Conservation (phyloP, 2,113 vertebrate species). For the Calidris pygmaea region DNA sequence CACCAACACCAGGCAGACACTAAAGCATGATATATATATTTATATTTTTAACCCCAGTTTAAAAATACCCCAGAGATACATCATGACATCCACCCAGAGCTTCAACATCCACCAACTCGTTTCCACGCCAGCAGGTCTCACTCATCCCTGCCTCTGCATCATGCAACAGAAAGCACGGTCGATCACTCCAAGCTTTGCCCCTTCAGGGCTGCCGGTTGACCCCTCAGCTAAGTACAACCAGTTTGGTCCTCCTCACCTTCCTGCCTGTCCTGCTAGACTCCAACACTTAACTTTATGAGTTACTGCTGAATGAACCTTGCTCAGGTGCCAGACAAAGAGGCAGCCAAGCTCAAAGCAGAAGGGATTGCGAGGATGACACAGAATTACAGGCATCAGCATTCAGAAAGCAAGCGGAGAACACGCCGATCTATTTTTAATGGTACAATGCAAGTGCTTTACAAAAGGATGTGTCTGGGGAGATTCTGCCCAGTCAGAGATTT, state of each 20-base stretch:
- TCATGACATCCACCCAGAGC: background rate
- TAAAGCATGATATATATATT: background rate
- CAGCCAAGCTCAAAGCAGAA: conserved; percentile 37
- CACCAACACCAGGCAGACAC: background rate
- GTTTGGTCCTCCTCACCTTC: background rate
- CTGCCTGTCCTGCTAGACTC: background rate
- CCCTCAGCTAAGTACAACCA: background rate
- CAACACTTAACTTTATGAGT: background rate
- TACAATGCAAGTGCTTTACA: conserved; percentile 54
- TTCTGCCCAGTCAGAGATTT: conserved; percentile 65
- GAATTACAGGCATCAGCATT: conserved; percentile 49
- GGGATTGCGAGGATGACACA: conserved; percentile 37
- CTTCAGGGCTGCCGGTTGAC: background rate
- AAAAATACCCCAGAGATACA: background rate
- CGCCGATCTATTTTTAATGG: conserved; percentile 54
- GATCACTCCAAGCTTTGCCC: background rate
- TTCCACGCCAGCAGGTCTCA: background rate
- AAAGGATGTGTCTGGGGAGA: conserved; percentile 51
- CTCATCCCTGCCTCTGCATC: background rate
- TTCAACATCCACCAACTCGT: background rate
- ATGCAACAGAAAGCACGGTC: background rate
- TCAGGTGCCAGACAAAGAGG: conserved; percentile 63
- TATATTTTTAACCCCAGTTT: background rate
- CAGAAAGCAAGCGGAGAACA: conserved; percentile 5
- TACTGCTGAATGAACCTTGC: conserved; percentile 55